Evolutionary conservation across 2,888 invertebrate genomes (phyloP), one percentile per base, ranked within the genome.

Genomic region (Drosophila demipolita): DNA sequence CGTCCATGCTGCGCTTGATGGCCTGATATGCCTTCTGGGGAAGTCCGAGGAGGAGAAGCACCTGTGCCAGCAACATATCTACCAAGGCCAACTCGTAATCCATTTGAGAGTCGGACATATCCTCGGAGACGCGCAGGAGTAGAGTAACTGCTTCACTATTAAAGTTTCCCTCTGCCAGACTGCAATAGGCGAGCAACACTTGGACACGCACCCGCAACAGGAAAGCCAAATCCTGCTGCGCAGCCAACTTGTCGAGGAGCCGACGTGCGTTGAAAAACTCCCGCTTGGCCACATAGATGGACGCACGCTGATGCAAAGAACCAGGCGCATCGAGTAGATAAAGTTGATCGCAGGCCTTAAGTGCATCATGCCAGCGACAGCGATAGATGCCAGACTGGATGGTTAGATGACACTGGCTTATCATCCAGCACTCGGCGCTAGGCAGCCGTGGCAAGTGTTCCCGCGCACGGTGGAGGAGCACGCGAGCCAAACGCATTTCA

Each of bases 41-140:
- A 93, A 97, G 95, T 26, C 96, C 96, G 94, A 97, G 95, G 36
- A 89, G 79, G 40, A 97, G 93, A 93, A 97, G 94, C 15, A 97
- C 94, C 91, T 97, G 96, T 0, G 97, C 97, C 57, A 97, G 95
- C 88, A 97, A 96, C 94, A 97, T 95, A 85, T 96, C 96, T 5
- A 96, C 95, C 35, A 97, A 92, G 0, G 97, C 96, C 53, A 95
- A 95, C 76, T 97, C 95, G 90, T 97, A 97, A 78, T 97, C 96
- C 84, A 98, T 94, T 91, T 97, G 96, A 82, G 97, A 96, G 48
- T 95, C 95, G 75, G 95, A 95, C 1, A 97, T 96, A 68, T 96
- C 93, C 23, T 96, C 95, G n/a, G 97, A 93, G 5, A 97, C 97
- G 78, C 95, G 95, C 84, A 96, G 95, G 55, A 96, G 93, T 66